Evolutionary conservation across 2,797 vertebrate genomes (phyloP), one percentile per base, ranked within the genome.

Genomic region (Garrulus glandarius): DNA sequence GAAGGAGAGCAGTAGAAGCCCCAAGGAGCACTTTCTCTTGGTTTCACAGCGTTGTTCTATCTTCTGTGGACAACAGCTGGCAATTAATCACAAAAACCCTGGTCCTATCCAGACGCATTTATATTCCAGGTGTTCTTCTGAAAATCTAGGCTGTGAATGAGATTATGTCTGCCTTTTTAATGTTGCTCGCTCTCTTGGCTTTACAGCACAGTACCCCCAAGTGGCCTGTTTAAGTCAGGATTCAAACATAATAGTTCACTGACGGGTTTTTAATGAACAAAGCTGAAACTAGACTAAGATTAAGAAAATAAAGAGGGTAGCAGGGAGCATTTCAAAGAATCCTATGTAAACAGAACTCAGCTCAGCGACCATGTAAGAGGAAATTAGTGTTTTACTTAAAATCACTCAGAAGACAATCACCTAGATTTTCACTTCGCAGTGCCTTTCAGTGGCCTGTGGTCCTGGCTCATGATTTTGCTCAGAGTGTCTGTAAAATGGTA

Each of bases 141-240:
- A 64, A 89, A 91, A 81, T 84, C 92, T 86, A 69, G 77, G 75
- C 93, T 96, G 89, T 36, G 69, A 92, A 93, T 96, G 79, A 95
- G 91, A 96, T 94, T 96, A 96, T 82, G 86, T 88, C 93, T 95
- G 89, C 61, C 49, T 84, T 92, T 95, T 96, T 89, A 84, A 84
- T 74, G 78, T 68, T 87, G 77, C 84, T 95, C 82, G 57, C 50
- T 97, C 61, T 63, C n/a, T 93, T 96, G 95, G 70, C 69, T 96
- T 96, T 92, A 76, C 69, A 82, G 72, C 60, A 84, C 52, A 89
- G 88, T 95, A 91, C 89, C 75, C 89, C 72, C 95, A 88, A 77
- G 84, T 81, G 95, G 65, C 87, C 91, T 91, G 79, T 95, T 95
- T 71, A 91, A 90, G 63, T 92, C 89, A 91, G 78, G 95, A 95